Percentiles rank a stretch among this genome's conserved stretches.
Evolutionary conservation across 1,140 invertebrate genomes (phyloP).

Genomic region (Heliconius himera): DNA sequence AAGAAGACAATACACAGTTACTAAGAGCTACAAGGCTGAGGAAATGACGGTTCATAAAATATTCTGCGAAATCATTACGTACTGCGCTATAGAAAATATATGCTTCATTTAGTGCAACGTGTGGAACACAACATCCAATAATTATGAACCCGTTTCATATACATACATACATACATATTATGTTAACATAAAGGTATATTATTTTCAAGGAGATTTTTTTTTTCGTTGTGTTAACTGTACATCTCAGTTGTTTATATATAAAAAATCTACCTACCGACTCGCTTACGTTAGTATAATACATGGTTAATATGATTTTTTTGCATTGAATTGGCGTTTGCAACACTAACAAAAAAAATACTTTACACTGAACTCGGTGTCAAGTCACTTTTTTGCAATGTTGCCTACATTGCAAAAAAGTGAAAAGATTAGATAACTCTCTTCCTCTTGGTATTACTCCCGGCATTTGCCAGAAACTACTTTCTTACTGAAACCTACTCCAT

Average conservation of each 20-base stretch:
- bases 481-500: too few species aligned
- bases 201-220: not conserved
- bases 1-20: slow-evolving; percentile 12
- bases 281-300: too few species aligned
- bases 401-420: too few species aligned
- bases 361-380: too few species aligned
- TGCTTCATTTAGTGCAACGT: slow-evolving; percentile 14
- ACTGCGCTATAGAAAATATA: slow-evolving; percentile 13
- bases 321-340: too few species aligned
- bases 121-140: slow-evolving; percentile 10
- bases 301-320: too few species aligned
- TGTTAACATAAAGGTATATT: not conserved
- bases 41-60: slow-evolving; percentile 21
- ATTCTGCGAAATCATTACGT: slow-evolving; percentile 18
- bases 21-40: not conserved
- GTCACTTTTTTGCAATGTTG: too few species aligned
- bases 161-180: not conserved
- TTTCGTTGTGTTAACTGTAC: not conserved
- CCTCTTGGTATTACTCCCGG: too few species aligned
- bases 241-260: not conserved
- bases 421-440: too few species aligned
- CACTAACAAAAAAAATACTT: too few species aligned
- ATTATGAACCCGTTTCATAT: not conserved
- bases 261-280: too few species aligned
- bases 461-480: too few species aligned